Percentiles rank a stretch among this genome's conserved stretches.
phyloP scores from a whole-genome alignment of 2,888 invertebrate genomes.

The Amphipyra berbera region DNA sequence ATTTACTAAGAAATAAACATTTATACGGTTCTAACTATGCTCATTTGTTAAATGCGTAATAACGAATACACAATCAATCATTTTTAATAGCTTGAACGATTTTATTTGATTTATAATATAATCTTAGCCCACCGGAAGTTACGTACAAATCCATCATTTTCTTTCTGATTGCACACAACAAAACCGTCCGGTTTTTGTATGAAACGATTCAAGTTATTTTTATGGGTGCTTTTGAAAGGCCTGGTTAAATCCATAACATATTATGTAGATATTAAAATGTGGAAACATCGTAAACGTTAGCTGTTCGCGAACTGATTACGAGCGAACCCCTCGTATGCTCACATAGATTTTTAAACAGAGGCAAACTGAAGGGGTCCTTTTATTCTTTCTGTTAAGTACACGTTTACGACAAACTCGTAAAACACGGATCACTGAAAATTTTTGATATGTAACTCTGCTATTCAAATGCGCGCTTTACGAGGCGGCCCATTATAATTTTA shows the following conservation, averaged over 20 bases:
- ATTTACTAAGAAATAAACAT: background rate
- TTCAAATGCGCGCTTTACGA: conserved; percentile 88
- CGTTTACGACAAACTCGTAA: conserved; percentile 89
- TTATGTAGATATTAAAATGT: conserved; percentile 67
- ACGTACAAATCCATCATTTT: conserved; percentile 45
- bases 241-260: conserved; percentile 57
- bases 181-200: conserved; percentile 37
- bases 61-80: conserved; percentile 10
- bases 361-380: conserved; percentile 76
- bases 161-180: conserved; percentile 39
- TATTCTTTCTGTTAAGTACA: conserved; percentile 86
- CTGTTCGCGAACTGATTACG: conserved; percentile 75
- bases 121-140: conserved; percentile 33
- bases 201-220: conserved; percentile 53
- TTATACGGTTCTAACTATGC: background rate
- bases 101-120: conserved; percentile 24
- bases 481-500: conserved; percentile 87
- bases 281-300: conserved; percentile 65
- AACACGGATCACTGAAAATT: conserved; percentile 90
- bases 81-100: conserved; percentile 18
- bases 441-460: conserved; percentile 90
- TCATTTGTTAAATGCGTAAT: conserved; percentile 8
- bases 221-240: conserved; percentile 47
- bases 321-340: conserved; percentile 69
- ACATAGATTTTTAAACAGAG: conserved; percentile 78